Base-by-base conservation (phyloP, 2,113 vertebrate genomes). In the Ivindomyrus marchei region DNA sequence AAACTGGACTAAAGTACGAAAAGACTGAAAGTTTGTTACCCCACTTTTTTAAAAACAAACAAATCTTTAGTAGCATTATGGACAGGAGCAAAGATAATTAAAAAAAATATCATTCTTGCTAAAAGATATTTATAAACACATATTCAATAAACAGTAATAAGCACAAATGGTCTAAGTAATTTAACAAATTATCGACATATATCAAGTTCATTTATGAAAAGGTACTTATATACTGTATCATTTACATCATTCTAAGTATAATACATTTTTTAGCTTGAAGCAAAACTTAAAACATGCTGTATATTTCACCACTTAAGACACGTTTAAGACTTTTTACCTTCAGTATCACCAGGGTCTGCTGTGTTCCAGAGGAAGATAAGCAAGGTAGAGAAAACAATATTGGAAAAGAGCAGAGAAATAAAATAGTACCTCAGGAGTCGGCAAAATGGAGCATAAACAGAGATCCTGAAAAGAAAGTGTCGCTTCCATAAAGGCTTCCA, bases 401-500 rank as follows among this genome's bases (percentile, higher is more conserved):
- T 11, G 80, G 39, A 24, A 84, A 24, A n/a, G 46, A 13, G 80
- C 36, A 47, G 21, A 46, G 6, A 27, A 52, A 11, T 31, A 87
- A 87, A 87, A 87, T 24, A 47, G 17, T 47, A 52, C 46, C 85
- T 50, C 24, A 13, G 0, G 6, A 31, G 11, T 10, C 2, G n/a
- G 49, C 49, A 50, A 52, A 36, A 17, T 36, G 27, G 10, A 85
- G 83, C 15, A n/a, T 47, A n/a, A 85, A 47, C 45, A 85, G 83
- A 47, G 47, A 27, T 31, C 46, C 46, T 87, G 13, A 13, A 52
- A 24, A 77, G 9, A 52, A 24, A 52, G 70, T 89, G 31, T 31
- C 10, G 62, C 31, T 89, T 83, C 88, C 88, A 31, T 27, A n/a
- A 27, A 80, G 27, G 70, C 70, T 39, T 89, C 88, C 88, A n/a